Evolutionary conservation across 2,888 invertebrate genomes (phyloP).

Genomic region (Drosophila nr. medialis): DNA sequence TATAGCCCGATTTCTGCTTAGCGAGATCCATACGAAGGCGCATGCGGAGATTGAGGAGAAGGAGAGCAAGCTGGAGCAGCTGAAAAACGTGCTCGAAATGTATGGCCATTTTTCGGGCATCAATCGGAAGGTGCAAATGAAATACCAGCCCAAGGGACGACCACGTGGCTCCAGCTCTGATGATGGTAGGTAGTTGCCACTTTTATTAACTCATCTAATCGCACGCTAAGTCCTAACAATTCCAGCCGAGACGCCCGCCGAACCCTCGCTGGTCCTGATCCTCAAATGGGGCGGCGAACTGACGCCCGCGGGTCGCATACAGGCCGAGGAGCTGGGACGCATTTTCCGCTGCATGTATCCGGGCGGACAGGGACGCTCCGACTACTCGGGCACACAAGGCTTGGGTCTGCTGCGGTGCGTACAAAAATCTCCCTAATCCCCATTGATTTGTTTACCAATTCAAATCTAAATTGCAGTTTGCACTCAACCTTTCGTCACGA

Average conservation of each 20-base stretch:
- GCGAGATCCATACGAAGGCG: conserved; percentile 94
- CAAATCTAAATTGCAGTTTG: conserved; percentile 85
- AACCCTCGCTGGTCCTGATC: conserved; percentile 97
- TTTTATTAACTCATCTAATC: conserved; percentile 38
- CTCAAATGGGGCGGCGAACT: conserved; percentile 99
- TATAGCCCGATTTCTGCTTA: conserved; percentile 94
- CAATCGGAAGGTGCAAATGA: conserved; percentile 99
- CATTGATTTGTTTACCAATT: background rate
- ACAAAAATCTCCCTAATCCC: rapidly evolving
- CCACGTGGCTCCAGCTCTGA: conserved; percentile 96
- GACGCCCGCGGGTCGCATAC: conserved; percentile 98
- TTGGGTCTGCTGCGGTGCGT: conserved; percentile 92
- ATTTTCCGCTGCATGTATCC: conserved; percentile 99
- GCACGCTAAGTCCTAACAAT: conserved; percentile 50
- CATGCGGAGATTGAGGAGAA: conserved; percentile 98
- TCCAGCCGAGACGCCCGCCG: conserved; percentile 91
- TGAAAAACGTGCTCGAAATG: conserved; percentile 99
- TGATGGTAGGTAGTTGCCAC: conserved; percentile 88
- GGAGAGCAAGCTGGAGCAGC: conserved; percentile 97
- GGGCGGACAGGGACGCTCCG: conserved; percentile 97
- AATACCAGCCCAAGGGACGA: conserved; percentile 98
- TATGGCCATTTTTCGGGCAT: conserved; percentile 99
- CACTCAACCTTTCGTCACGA: conserved; percentile 99
- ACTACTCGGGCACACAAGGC: conserved; percentile 97
- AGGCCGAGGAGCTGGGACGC: conserved; percentile 98